phyloP scores from a whole-genome alignment of 2,113 vertebrate species.

The Suncus etruscus region DNA sequence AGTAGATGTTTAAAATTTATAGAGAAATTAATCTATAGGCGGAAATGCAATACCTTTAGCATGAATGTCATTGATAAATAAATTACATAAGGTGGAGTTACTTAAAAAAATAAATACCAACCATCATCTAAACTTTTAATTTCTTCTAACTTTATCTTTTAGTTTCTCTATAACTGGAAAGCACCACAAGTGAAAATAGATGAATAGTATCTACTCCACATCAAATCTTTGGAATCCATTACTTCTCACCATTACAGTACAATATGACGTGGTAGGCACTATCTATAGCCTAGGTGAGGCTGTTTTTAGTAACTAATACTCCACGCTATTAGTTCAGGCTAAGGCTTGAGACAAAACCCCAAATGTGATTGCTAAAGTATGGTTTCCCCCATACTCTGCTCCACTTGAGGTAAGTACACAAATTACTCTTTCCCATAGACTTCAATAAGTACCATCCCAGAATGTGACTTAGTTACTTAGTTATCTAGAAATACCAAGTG shows the following conservation, averaged over 20 bases:
- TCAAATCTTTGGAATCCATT: not conserved
- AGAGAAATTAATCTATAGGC: not conserved
- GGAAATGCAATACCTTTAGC: not conserved
- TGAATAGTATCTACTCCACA: not conserved
- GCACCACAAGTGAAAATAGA: not conserved
- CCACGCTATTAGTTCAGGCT: not conserved
- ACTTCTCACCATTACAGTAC: not conserved
- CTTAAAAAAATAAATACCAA: constrained; percentile 41
- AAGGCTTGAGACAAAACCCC: not conserved
- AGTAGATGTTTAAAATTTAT: constrained; percentile 14
- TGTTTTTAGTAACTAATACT: too few relatives aligned
- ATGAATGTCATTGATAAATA: not conserved
- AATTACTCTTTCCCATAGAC: not conserved
- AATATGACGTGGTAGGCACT: too few relatives aligned
- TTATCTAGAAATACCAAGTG: not conserved
- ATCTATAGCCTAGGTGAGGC: not conserved
- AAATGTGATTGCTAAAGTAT: not conserved
- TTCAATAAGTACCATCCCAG: not conserved
- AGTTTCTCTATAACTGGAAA: not conserved
- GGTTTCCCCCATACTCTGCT: not conserved
- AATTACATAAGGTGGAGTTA: not conserved
- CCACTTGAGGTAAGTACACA: not conserved
- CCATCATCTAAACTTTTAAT: not conserved
- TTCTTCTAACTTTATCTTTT: constrained; percentile 25
- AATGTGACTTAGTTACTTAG: not conserved